Evolutionary conservation across 1,140 invertebrate genomes (phyloP).

Genomic region (Geopemphigus sp.): DNA sequence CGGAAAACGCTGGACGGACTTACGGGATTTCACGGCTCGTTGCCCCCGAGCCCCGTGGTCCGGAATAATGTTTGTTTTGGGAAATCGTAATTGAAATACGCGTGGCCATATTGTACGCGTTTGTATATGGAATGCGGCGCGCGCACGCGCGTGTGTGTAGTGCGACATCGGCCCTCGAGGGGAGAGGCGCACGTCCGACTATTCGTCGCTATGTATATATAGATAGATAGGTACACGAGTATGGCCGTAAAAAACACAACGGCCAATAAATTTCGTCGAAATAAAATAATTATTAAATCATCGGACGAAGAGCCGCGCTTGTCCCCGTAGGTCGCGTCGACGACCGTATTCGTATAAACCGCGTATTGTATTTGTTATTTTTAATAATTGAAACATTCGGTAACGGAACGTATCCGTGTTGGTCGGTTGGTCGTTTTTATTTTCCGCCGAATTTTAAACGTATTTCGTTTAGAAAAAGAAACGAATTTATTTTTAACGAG

Average conservation of each 20-base stretch:
- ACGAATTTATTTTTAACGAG: constrained; percentile 25
- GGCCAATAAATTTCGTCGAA: constrained; percentile 36
- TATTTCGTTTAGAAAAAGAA: neutral
- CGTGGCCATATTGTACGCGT: neutral
- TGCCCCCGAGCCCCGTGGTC: neutral
- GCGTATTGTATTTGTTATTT: neutral
- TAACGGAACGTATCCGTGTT: neutral
- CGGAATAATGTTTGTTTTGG: constrained; percentile 32
- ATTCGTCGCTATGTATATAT: no score
- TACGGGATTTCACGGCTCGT: constrained; percentile 21
- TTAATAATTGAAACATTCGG: constrained; percentile 38
- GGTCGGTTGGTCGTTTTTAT: neutral
- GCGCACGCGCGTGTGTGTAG: neutral
- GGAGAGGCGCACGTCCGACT: neutral
- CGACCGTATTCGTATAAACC: neutral
- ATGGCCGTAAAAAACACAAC: neutral
- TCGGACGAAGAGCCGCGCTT: neutral
- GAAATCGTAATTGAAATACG: constrained; percentile 38
- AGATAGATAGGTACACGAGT: no score
- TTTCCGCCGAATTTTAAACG: neutral
- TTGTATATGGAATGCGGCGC: neutral
- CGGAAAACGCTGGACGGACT: constrained; percentile 5
- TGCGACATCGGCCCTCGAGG: constrained; percentile 25
- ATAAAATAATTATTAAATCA: constrained; percentile 40
- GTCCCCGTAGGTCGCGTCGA: neutral